Base-by-base conservation (phyloP, 1,140 invertebrate species). In the Macrotrachela quadricornifera region DNA sequence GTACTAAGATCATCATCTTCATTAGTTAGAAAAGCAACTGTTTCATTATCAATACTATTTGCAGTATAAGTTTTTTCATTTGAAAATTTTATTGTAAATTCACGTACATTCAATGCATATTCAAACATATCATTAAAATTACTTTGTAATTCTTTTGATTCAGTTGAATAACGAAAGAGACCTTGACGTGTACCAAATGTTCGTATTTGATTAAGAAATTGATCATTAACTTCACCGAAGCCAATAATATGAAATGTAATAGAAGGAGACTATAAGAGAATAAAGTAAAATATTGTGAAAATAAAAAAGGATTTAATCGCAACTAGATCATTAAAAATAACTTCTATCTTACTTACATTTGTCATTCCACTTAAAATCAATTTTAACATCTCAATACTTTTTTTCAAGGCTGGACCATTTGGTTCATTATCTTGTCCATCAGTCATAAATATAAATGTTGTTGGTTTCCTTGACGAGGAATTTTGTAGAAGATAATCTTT, bases 381-480 rank as follows among this genome's bases (percentile, higher is more conserved):
- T 38, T 17, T 49, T 1, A 49, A 37, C 47, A 12, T 49, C 17
- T 49, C 36, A 40, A 49, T 49, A 12, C 36, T 39, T 17, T 49
- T 40, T 40, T 49, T 40, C 9, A 49, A 37, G 39, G 17, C 39
- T 6, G 15, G n/a, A 17, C 12, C 15, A 18, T 30, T 30, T 2
- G 47, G 39, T 16, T 39, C 37, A 39, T 36, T 49, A 40, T 38
- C 38, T 6, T 49, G 36, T 39, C 47, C 47, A 49, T 49, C 47
- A 49, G 47, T 49, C 47, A 49, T 49, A 38, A 49, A 49, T 49
- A 49, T 49, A 49, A 49, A 49, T 40, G 47, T 49, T 49, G 47
- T 49, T 39, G 47, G 17, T 49, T 49, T 49, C 21, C 8, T 30
- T 8, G 21, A 30, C 8, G 21, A 2, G 39, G 38, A 37, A 49